Evolutionary conservation across 1,140 invertebrate genomes (phyloP).

Genomic region (Euglossa dilemma): DNA sequence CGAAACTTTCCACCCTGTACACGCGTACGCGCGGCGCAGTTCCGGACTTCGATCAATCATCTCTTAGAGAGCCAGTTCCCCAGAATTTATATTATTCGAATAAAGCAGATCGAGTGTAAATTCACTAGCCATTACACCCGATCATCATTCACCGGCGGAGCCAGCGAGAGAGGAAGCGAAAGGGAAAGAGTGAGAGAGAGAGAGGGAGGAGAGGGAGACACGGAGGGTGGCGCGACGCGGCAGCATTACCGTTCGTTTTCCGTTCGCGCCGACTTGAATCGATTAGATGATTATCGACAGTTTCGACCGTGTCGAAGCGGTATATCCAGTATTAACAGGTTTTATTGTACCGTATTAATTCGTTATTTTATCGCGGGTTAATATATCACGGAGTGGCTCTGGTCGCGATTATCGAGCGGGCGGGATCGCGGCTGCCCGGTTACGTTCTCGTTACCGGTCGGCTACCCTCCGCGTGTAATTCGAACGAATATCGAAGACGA

Average conservation of each 20-base stretch:
- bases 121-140: slow-evolving; percentile 39
- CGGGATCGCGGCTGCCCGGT: not conserved
- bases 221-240: not conserved
- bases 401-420: not conserved
- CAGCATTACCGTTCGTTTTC: slow-evolving; percentile 23
- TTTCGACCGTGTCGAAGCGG: not conserved
- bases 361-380: slow-evolving; percentile 18
- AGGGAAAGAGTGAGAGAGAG: not conserved
- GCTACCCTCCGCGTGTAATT: not conserved
- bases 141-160: slow-evolving; percentile 29
- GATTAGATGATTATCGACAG: slow-evolving; percentile 38
- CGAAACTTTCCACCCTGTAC: not conserved
- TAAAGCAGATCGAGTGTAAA: slow-evolving; percentile 40
- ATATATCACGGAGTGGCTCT: not conserved
- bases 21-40: not conserved
- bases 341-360: slow-evolving; percentile 28
- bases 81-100: slow-evolving; percentile 42
- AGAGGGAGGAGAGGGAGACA: no score
- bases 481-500: slow-evolving; percentile 12
- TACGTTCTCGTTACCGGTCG: not conserved
- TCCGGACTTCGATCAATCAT: slow-evolving; percentile 33
- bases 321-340: slow-evolving; percentile 8
- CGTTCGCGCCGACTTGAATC: slow-evolving; percentile 26
- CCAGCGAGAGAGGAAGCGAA: not conserved
- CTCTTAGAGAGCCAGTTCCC: not conserved